Evolutionary conservation across 2,113 vertebrate species (phyloP), one percentile per base, ranked within the genome.

Genomic region (Stegastes partitus): DNA sequence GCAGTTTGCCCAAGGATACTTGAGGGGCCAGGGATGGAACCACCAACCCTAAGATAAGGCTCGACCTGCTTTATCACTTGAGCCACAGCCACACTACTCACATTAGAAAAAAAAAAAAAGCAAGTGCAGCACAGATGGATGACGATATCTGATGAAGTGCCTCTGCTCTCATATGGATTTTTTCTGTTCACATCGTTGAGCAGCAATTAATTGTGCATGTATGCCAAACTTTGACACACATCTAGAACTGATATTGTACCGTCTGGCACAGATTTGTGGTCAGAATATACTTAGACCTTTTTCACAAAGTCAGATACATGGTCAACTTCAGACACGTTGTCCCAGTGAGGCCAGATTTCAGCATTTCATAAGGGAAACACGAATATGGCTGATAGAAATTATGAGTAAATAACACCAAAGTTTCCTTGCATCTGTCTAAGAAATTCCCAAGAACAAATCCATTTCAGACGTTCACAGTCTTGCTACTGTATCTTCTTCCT

Each of bases 401-500:
- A 42, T 15, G 39, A 15, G 39, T 12, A 34, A 34, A 34, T 9
- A 34, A 9, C 31, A 34, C 7, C 7, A 2, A 34, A 34, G 31
- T 34, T 49, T 49, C 18, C 0, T 49, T 16, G 7, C 47, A n/a
- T n/a, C n/a, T n/a, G n/a, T n/a, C 12, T 42, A 42, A 42, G 39
- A 42, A 14, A 58, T 0, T 31, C 4, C 25, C 11, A 18, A 45
- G 4, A 47, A 31, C 25, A 22, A 47, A 70, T 31, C 19, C 19
- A 47, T 44, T 8, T 8, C 54, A 22, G 68, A 77, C 54, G 55
- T 66, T 26, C n/a, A 25, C 50, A 74, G 6, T 18, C 12, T 45
- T 1, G 7, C 47, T n/a, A 23, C 31, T 70, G 53, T 34, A 28
- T 37, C 42, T 22, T 21, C 6, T 2, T 7, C 34, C 49, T 59